Conservation (phyloP, 1,140 invertebrate genomes). For the Archegozetes longisetosus region DNA sequence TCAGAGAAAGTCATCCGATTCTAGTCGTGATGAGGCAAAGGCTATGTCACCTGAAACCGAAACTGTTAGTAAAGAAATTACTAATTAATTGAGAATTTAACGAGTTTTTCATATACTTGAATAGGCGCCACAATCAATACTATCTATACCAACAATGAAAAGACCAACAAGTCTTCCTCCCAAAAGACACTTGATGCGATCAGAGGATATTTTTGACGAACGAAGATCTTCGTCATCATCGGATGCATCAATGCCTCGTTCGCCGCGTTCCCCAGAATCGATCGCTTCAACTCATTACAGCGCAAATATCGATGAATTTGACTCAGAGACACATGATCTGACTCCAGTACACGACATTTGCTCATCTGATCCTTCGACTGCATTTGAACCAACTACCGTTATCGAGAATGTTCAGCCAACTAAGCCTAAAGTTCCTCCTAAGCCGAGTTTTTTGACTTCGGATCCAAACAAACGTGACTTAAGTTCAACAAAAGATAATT, state of each 20-base stretch:
- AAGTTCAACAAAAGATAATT: too few species aligned
- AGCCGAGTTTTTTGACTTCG: not conserved
- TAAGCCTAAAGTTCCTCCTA: not conserved
- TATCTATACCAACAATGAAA: not conserved
- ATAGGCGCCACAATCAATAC: too few species aligned
- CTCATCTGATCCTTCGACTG: conserved; percentile 15
- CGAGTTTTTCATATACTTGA: too few species aligned
- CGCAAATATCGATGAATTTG: not conserved
- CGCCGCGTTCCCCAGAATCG: not conserved
- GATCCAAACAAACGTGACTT: not conserved
- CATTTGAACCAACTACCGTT: conserved; percentile 11
- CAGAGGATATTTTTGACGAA: not conserved
- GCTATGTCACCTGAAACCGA: too few species aligned
- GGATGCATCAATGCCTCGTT: not conserved
- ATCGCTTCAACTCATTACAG: not conserved
- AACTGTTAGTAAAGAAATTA: too few species aligned
- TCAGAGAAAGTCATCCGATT: too few species aligned
- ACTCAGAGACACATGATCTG: not conserved
- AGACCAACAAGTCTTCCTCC: not conserved
- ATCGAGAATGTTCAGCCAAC: not conserved
- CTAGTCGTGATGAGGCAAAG: too few species aligned
- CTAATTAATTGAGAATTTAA: too few species aligned
- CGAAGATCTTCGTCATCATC: not conserved
- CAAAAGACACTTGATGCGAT: conserved; percentile 1
- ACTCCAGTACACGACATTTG: conserved; percentile 15